Conservation (phyloP, 2,888 invertebrate species). For the Polydrusus cervinus region DNA sequence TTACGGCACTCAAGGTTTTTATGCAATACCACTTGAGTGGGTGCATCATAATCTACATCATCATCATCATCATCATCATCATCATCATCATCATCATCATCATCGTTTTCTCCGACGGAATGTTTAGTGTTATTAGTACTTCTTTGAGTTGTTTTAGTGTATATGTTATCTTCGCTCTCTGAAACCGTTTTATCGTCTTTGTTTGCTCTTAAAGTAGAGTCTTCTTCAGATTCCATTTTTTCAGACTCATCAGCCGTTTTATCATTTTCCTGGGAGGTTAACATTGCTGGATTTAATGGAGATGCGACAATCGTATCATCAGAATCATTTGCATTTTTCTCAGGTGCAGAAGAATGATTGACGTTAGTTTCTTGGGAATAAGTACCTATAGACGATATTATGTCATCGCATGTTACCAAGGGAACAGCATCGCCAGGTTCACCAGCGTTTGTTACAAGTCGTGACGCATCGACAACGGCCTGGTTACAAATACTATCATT, state of each 20-base stretch:
- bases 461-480: background rate
- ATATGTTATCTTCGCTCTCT: too few relatives aligned
- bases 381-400: background rate
- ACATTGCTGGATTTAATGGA: background rate
- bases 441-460: background rate
- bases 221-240: too few relatives aligned
- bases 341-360: background rate
- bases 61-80: background rate
- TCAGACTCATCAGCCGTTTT: too few relatives aligned
- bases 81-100: background rate
- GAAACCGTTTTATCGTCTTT: background rate
- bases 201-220: background rate
- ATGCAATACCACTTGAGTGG: background rate
- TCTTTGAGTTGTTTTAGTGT: too few relatives aligned
- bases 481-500: too few relatives aligned
- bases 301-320: conserved; percentile 5
- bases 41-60: background rate
- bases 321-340: background rate
- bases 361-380: background rate
- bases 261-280: background rate
- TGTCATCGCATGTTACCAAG: background rate
- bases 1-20: too few relatives aligned
- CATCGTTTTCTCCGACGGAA: background rate
- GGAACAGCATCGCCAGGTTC: background rate
- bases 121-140: background rate